A percentile compares a stretch with the other conserved stretches of the same genome.
phyloP scores from a whole-genome alignment of 2,113 vertebrate species.

The Cynopterus brachyotis region DNA sequence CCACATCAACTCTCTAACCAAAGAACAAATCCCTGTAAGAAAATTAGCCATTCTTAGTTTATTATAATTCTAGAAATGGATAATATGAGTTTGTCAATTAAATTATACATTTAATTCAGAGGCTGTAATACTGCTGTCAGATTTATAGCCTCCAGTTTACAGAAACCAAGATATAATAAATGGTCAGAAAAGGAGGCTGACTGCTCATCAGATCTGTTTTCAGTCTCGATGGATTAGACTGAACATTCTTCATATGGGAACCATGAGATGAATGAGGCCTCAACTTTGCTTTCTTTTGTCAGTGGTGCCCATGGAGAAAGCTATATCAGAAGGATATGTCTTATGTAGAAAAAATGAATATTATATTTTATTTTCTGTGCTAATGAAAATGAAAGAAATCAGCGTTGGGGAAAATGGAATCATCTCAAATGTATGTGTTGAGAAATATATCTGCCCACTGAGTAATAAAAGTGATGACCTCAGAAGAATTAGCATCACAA shows the following conservation, averaged over 20 bases:
- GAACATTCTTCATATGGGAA: background rate
- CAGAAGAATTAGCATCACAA: background rate
- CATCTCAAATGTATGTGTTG: background rate
- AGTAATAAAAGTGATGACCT: background rate
- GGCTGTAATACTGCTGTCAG: background rate
- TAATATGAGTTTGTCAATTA: conserved; percentile 48
- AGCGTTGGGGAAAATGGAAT: background rate
- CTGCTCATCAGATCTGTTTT: background rate
- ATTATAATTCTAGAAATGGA: conserved; percentile 41
- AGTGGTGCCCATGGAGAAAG: background rate
- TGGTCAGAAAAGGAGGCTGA: background rate
- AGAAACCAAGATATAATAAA: background rate
- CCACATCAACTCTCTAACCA: conserved; percentile 19
- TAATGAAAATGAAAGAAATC: background rate
- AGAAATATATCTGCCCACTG: background rate
- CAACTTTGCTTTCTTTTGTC: background rate
- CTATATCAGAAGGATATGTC: background rate
- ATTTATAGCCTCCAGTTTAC: conserved; percentile 18
- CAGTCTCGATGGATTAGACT: background rate
- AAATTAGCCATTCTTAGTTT: conserved; percentile 19
- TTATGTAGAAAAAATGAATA: background rate
- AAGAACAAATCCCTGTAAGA: conserved; percentile 34
- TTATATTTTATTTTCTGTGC: background rate
- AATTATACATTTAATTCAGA: conserved; percentile 48
- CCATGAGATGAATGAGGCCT: background rate